Conservation (phyloP, 1,140 invertebrate species). For the Mizuhopecten yessoensis region DNA sequence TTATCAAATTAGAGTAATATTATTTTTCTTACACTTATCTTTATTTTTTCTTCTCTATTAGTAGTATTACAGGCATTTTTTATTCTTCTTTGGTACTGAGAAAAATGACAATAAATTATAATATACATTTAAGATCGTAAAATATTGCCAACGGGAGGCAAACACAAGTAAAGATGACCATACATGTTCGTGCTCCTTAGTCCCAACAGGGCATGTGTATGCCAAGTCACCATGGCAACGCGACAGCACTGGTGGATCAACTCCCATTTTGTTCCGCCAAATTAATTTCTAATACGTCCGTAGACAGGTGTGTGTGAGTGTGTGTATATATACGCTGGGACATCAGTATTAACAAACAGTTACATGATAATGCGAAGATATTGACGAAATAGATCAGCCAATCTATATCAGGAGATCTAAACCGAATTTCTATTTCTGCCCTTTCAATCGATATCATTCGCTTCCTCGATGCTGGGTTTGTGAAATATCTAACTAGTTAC, state of each 20-base stretch:
- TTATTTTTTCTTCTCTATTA: too few species aligned
- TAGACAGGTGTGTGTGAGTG: background rate
- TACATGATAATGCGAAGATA: background rate
- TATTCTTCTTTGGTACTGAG: too few species aligned
- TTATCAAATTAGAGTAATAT: too few species aligned
- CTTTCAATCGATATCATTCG: background rate
- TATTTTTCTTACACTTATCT: too few species aligned
- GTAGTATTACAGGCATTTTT: too few species aligned
- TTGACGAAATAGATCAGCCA: background rate
- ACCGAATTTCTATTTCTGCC: background rate
- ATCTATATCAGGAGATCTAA: background rate
- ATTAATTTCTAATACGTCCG: background rate
- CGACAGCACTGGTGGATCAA: background rate
- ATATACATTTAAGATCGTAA: too few species aligned
- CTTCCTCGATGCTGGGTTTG: background rate
- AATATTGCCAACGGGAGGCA: too few species aligned
- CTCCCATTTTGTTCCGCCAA: background rate
- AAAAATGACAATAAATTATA: too few species aligned
- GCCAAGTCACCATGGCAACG: background rate
- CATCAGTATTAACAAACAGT: background rate
- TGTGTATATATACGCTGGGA: background rate
- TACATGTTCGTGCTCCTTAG: too few species aligned
- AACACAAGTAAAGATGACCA: too few species aligned
- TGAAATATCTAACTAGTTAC: background rate
- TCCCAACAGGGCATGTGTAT: background rate